Conservation (phyloP, 2,888 invertebrate genomes). For the Coelopa pilipes region DNA sequence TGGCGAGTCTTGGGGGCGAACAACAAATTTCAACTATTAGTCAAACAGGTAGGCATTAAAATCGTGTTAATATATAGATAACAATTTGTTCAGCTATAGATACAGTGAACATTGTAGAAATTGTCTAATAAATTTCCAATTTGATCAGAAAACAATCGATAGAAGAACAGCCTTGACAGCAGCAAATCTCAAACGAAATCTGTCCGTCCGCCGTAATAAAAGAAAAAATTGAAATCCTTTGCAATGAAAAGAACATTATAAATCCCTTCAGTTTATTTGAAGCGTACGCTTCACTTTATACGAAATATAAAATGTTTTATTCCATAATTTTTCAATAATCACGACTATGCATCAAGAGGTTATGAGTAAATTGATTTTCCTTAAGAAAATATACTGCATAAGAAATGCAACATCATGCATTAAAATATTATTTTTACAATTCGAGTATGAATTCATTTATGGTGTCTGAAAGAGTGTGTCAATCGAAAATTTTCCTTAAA, state of each 20-base stretch:
- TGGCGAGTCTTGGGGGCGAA: conserved; percentile 68
- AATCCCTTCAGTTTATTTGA: no score
- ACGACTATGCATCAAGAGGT: no score
- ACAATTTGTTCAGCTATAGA: conserved; percentile 36
- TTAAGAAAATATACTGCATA: not conserved
- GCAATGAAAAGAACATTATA: no score
- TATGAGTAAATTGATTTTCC: conserved; percentile 19
- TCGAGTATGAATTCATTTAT: not conserved
- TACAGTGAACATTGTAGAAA: conserved; percentile 45
- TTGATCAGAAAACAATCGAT: conserved; percentile 50
- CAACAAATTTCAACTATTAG: conserved; percentile 66
- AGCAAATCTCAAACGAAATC: conserved; percentile 27
- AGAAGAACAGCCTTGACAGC: conserved; percentile 56
- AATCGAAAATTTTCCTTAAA: no score
- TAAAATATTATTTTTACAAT: not conserved
- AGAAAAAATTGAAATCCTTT: not conserved
- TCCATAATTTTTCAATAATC: no score
- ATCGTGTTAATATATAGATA: conserved; percentile 44
- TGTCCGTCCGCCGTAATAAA: conserved; percentile 9
- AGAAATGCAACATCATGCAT: conserved; percentile 18
- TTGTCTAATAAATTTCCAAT: conserved; percentile 61
- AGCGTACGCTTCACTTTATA: no score
- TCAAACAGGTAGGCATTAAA: conserved; percentile 64
- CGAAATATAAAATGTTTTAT: no score
- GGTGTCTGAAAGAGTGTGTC: not conserved